Percentiles rank a stretch among this genome's conserved stretches.
Evolutionary conservation across 1,140 invertebrate species (phyloP).

Genomic region (Drosophila teissieri): DNA sequence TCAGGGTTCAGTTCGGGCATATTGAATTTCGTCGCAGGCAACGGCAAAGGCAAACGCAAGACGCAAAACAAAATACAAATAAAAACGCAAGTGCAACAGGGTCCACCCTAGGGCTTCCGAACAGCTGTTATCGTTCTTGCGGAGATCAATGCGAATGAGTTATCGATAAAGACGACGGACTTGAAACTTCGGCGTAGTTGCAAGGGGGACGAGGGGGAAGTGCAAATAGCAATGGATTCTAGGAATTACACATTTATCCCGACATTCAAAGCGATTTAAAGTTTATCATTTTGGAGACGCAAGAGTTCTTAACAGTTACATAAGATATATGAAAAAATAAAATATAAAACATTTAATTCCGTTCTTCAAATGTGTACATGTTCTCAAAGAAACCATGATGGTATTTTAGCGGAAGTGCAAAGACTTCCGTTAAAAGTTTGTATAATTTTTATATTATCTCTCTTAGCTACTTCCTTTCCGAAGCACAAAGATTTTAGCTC

Average conservation of each 20-base stretch:
- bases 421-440: background rate
- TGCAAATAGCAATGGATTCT: too few species aligned
- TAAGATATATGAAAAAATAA: too few species aligned
- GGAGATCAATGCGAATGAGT: slow-evolving; percentile 2
- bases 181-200: too few species aligned
- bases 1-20: slow-evolving; percentile 10
- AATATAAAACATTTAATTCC: too few species aligned
- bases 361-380: too few species aligned
- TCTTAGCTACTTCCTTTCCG: too few species aligned
- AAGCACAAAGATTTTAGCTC: background rate
- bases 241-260: too few species aligned
- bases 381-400: too few species aligned
- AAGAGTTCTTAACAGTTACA: too few species aligned
- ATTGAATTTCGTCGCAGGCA: slow-evolving; percentile 30
- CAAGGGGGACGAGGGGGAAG: background rate
- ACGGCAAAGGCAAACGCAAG: background rate
- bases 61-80: slow-evolving; percentile 25
- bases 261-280: too few species aligned
- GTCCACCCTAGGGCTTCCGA: slow-evolving; percentile 23
- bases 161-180: slow-evolving; percentile 1
- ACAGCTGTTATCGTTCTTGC: slow-evolving; percentile 29
- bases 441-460: background rate
- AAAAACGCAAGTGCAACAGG: slow-evolving; percentile 31
- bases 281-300: too few species aligned
- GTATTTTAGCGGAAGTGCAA: too few species aligned